phyloP scores from a whole-genome alignment of 2,888 invertebrate species.

The Athalia rosae region DNA sequence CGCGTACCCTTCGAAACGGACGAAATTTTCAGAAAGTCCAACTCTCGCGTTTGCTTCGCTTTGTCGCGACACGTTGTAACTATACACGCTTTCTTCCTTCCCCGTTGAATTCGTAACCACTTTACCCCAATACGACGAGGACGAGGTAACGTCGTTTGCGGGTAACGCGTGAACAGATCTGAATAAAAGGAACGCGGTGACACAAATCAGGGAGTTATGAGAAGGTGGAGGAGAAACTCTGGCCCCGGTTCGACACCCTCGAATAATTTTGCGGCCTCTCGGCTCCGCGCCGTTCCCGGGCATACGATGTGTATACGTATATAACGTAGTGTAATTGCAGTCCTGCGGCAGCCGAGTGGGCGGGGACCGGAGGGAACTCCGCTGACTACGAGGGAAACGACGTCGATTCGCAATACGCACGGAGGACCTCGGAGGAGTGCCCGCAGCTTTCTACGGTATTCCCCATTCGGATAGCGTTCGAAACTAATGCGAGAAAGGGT shows the following conservation, averaged over 20 bases:
- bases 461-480: constrained; percentile 11
- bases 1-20: no score
- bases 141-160: no score
- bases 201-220: constrained; percentile 68
- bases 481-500: constrained; percentile 59
- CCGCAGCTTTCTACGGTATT: not conserved
- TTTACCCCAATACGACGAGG: no score
- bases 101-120: no score
- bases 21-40: not conserved
- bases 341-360: not conserved
- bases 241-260: constrained; percentile 41
- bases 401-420: not conserved
- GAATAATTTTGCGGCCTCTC: constrained; percentile 2
- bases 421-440: constrained; percentile 1
- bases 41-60: not conserved
- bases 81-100: no score
- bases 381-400: constrained; percentile 8
- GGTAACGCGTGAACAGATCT: constrained; percentile 63
- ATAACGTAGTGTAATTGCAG: not conserved
- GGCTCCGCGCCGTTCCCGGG: not conserved
- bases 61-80: no score
- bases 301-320: no score
- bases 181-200: constrained; percentile 71
- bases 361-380: not conserved
- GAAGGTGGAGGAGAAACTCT: constrained; percentile 28